Evolutionary conservation across 1,140 invertebrate species (phyloP).

Genomic region (Episyrphus balteatus): DNA sequence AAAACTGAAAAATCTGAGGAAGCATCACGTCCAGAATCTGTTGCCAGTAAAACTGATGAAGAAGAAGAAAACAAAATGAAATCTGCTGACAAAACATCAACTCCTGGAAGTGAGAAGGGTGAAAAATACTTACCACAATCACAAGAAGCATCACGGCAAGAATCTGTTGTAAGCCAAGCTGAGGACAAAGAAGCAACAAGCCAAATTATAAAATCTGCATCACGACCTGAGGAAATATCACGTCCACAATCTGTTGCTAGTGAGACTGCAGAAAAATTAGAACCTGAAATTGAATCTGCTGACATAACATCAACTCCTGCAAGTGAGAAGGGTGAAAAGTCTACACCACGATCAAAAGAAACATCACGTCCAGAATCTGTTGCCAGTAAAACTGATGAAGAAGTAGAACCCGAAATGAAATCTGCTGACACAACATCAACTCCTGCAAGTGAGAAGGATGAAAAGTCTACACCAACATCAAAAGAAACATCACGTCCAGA

Average conservation of each 20-base stretch:
- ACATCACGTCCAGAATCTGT: neutral
- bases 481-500: slow-evolving; percentile 9
- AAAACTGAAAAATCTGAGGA: neutral
- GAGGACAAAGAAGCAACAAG: neutral
- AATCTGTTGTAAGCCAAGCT: neutral
- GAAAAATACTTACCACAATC: neutral
- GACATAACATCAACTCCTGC: too few relatives aligned
- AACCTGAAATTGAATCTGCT: too few relatives aligned
- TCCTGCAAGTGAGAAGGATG: neutral
- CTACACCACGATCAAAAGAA: neutral
- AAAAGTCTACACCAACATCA: slow-evolving; percentile 2
- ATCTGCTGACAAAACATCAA: too few relatives aligned
- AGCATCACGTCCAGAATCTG: too few relatives aligned
- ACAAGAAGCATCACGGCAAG: neutral
- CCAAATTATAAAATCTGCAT: slow-evolving; percentile 1
- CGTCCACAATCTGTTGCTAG: neutral
- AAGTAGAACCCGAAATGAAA: neutral
- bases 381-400: neutral
- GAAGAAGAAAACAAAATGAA: too few relatives aligned
- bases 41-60: too few relatives aligned
- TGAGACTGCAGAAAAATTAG: too few relatives aligned
- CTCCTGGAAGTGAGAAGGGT: too few relatives aligned
- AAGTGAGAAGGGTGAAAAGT: too few relatives aligned
- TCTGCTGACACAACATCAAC: neutral
- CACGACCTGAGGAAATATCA: neutral